Evolutionary conservation across 2,797 vertebrate genomes (phyloP).

Genomic region (Petrocephalus sullivani): DNA sequence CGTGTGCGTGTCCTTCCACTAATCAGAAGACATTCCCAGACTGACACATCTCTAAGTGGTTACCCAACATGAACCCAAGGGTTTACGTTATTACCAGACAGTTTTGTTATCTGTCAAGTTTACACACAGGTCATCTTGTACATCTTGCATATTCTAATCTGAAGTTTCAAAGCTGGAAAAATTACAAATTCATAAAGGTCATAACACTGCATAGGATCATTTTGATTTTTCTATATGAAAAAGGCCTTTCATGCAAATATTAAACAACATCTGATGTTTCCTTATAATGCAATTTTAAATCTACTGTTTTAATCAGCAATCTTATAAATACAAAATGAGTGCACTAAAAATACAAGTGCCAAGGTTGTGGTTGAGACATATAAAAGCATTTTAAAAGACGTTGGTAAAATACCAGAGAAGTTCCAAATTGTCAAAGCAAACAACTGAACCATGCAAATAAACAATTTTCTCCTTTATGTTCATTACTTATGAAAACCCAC

Average conservation of each 20-base stretch:
- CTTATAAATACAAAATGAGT: neutral
- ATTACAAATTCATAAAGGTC: neutral
- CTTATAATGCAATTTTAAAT: neutral
- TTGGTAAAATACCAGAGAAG: neutral
- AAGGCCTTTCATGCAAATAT: constrained; percentile 16
- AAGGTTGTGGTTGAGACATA: neutral
- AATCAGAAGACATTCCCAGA: neutral
- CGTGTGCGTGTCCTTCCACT: neutral
- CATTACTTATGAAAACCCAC: neutral
- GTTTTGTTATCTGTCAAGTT: neutral
- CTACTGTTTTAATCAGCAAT: neutral
- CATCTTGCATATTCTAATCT: neutral
- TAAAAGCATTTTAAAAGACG: neutral
- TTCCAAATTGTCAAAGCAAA: neutral
- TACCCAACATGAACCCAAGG: neutral
- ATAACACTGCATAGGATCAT: neutral
- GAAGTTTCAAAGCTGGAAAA: neutral
- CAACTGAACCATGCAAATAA: no score
- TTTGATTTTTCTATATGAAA: constrained; percentile 1
- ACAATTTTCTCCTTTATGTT: neutral
- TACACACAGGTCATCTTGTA: neutral
- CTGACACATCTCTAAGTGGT: neutral
- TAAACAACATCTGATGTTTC: neutral
- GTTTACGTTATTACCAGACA: neutral
- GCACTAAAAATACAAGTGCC: neutral